These are phyloP conservation scores for Hybos culiciformis DNA, from an alignment of 2,888 invertebrate genomes.

Conservation along the genomic window DNA sequence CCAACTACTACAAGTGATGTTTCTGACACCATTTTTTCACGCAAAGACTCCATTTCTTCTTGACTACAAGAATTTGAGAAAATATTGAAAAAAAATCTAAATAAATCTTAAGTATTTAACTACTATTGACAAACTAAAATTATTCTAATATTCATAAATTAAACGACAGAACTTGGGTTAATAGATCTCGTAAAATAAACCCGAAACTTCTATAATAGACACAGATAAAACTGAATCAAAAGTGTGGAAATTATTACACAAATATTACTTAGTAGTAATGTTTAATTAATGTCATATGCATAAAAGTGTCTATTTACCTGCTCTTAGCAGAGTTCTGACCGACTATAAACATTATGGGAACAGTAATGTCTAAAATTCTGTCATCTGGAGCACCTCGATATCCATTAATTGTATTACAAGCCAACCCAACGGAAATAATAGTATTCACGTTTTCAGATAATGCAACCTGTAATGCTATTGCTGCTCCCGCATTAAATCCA, in stretches of 20 bases:
- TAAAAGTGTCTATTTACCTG: too few species aligned
- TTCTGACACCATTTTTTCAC: constrained; percentile 63
- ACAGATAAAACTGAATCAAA: too few species aligned
- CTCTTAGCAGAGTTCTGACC: constrained; percentile 57
- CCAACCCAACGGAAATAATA: constrained; percentile 66
- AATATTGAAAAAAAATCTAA: constrained; percentile 11
- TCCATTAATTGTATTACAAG: constrained; percentile 57
- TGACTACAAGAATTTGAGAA: constrained; percentile 41
- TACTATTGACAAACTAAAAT: too few species aligned
- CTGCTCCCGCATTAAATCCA: constrained; percentile 63
- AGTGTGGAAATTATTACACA: too few species aligned
- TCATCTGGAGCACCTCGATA: constrained; percentile 64
- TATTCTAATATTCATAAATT: too few species aligned
- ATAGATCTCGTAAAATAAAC: too few species aligned
- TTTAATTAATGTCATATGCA: too few species aligned
- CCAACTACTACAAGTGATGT: constrained; percentile 65
- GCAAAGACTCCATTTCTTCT: constrained; percentile 62
- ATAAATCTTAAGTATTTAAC: too few species aligned
- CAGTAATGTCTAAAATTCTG: constrained; percentile 52
- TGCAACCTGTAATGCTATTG: constrained; percentile 60
- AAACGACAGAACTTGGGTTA: too few species aligned
- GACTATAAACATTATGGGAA: constrained; percentile 63
- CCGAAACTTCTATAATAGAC: too few species aligned
- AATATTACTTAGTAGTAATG: too few species aligned
- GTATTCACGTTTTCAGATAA: constrained; percentile 57